Evolutionary conservation across 2,797 vertebrate species (phyloP), one percentile per base, ranked within the genome.

Genomic region (Myiotriccus ornatus): DNA sequence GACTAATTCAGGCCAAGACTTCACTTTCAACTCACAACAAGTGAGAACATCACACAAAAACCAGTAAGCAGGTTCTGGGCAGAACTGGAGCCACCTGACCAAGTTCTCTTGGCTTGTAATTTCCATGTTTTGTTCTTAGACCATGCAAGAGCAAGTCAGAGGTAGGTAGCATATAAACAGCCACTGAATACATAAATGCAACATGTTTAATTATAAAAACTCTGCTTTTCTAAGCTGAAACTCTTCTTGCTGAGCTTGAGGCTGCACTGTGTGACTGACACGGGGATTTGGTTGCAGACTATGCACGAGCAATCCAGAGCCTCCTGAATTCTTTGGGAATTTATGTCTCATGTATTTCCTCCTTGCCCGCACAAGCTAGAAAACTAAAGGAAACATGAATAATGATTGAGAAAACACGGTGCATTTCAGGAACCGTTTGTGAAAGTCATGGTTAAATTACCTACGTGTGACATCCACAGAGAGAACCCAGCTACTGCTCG

Each of bases 301-400:
- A 20, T 0, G 0, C 0, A 0, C 47, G 67, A 82, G 67, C 28
- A 53, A 30, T 22, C 28, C 70, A 67, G 62, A 92, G 37, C 22
- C 47, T 59, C 21, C n/a, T 41, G 20, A 37, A 30, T 52, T 30
- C 24, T 73, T 46, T 4, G 18, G 10, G 37, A 35, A 74, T 37
- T 85, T 63, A 3, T 4, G 4, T 32, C 60, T 59, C n/a, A 10
- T 14, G 0, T 34, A 35, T 46, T 81, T 64, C 59, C 30, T 75
- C 43, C 62, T 81, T 67, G 37, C 34, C 39, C 52, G 44, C 15
- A 57, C 10, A 65, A 78, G 16, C 37, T 56, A 56, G 35, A 64
- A 86, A 68, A 87, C 46, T 6, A 39, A 41, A 41, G 9, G 35
- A 76, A 59, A 71, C 6, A 8, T 5, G 19, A 32, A 17, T 34